phyloP scores from a whole-genome alignment of 2,797 vertebrate genomes.

The Xyrichtys novacula region DNA sequence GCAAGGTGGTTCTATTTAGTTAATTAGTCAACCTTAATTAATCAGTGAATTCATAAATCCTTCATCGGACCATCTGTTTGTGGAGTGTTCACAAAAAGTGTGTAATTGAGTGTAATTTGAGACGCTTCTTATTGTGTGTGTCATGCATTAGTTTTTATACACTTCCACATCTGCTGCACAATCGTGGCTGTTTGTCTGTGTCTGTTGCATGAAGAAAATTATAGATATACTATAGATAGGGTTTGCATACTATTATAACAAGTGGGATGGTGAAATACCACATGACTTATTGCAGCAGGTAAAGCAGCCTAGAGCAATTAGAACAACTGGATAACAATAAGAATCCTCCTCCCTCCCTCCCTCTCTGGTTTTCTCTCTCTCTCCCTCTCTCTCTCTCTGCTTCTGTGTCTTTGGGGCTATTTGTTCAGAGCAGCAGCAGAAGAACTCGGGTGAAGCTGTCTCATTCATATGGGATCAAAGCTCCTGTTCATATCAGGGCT shows the following conservation, averaged over 20 bases:
- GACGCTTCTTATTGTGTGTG: not conserved
- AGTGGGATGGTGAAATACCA: slow-evolving; percentile 17
- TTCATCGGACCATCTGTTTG: slow-evolving; percentile 10
- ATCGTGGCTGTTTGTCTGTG: not conserved
- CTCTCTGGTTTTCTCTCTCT: not conserved
- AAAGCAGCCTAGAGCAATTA: slow-evolving; percentile 14
- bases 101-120: not conserved
- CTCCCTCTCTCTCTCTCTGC: not conserved
- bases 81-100: not conserved
- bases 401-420: slow-evolving; percentile 53
- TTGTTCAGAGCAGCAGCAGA: slow-evolving; percentile 62
- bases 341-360: slow-evolving; percentile 2
- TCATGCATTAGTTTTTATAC: not conserved
- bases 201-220: not conserved
- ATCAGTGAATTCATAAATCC: slow-evolving; percentile 10
- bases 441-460: slow-evolving; percentile 48
- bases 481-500: slow-evolving; percentile 50
- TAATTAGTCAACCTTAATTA: slow-evolving; percentile 4
- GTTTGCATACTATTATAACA: too few relatives aligned
- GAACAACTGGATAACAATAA: slow-evolving; percentile 32
- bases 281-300: slow-evolving; percentile 17
- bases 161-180: too few relatives aligned
- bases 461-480: slow-evolving; percentile 72
- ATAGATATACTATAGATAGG: too few relatives aligned
- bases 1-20: slow-evolving; percentile 6